phyloP scores from a whole-genome alignment of 1,140 invertebrate genomes.

The Rhopalosiphum padi region DNA sequence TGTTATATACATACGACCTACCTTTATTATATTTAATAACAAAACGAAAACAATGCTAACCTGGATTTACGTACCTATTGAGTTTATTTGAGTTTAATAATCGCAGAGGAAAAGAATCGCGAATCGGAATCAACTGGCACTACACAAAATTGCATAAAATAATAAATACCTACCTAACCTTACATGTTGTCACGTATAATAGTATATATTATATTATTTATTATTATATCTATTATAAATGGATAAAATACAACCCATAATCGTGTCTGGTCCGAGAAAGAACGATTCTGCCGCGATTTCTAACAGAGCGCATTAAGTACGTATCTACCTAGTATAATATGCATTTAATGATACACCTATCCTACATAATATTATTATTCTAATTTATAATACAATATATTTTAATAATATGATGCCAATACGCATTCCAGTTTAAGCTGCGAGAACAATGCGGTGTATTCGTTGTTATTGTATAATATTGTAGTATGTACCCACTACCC shows the following conservation, averaged over 20 bases:
- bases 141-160: neutral
- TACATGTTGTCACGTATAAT: neutral
- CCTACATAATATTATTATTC: neutral
- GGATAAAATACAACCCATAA: neutral
- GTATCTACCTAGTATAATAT: neutral
- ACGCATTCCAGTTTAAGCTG: neutral
- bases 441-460: neutral
- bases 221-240: neutral
- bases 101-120: neutral
- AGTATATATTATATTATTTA: neutral
- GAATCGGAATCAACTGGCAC: neutral
- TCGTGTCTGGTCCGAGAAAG: neutral
- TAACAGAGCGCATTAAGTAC: neutral
- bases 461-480: neutral
- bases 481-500: neutral
- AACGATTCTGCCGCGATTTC: neutral
- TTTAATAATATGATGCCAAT: neutral
- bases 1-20: neutral
- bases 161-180: neutral
- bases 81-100: neutral
- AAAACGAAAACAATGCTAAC: neutral
- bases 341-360: neutral
- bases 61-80: neutral
- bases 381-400: neutral
- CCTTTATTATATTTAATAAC: neutral